Percentiles rank a stretch among this genome's conserved stretches.
phyloP scores from a whole-genome alignment of 2,888 invertebrate genomes.

The Synergus japonicus region DNA sequence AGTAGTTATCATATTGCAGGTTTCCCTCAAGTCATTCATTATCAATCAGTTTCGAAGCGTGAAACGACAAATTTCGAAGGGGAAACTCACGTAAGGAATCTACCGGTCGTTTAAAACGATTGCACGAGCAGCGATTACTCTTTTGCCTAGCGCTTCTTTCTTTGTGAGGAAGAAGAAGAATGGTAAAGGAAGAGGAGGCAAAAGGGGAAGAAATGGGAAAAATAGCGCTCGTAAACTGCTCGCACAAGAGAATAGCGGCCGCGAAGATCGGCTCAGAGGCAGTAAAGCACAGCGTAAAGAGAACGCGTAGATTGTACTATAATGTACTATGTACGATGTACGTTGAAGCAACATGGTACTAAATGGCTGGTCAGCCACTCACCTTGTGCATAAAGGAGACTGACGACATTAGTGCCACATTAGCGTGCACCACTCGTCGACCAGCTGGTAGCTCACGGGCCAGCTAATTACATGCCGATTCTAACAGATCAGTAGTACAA shows the following conservation, averaged over 20 bases:
- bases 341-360: constrained; percentile 38
- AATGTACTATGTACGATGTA: constrained; percentile 52
- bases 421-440: constrained; percentile 70
- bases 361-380: constrained; percentile 50
- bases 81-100: constrained; percentile 9
- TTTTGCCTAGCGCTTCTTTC: constrained; percentile 25
- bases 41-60: constrained; percentile 2
- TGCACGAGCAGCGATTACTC: constrained; percentile 10
- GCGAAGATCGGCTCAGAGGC: constrained; percentile 50
- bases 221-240: constrained; percentile 58
- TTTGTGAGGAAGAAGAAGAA: constrained; percentile 14
- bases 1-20: not conserved
- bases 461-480: constrained; percentile 71
- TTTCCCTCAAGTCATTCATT: constrained; percentile 3
- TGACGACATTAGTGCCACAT: constrained; percentile 74
- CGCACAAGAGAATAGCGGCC: constrained; percentile 48
- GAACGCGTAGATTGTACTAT: constrained; percentile 58
- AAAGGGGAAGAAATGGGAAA: constrained; percentile 44
- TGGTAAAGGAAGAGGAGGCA: not conserved
- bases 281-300: constrained; percentile 48
- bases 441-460: constrained; percentile 69
- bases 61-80: constrained; percentile 6
- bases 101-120: constrained; percentile 15
- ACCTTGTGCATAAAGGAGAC: constrained; percentile 57
- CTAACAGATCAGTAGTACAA: constrained; percentile 61